These are phyloP conservation scores for Ptychoptera albimana DNA, from an alignment of 2,888 invertebrate species.

Conservation along the genomic window DNA sequence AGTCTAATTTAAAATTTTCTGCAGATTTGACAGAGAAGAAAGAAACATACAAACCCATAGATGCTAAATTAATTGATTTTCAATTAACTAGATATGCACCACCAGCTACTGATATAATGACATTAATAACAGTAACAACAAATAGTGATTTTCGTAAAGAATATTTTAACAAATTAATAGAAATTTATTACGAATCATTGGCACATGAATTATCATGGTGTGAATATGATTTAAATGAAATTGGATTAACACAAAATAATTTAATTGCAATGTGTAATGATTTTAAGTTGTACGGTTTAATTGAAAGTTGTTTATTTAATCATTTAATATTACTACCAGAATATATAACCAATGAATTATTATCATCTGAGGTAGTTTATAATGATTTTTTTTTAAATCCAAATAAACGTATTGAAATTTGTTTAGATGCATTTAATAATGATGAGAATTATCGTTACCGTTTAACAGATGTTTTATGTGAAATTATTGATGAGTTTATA, in stretches of 20 bases:
- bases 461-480: slow-evolving; percentile 37
- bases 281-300: slow-evolving; percentile 31
- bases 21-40: neutral
- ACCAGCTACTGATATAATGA: slow-evolving; percentile 36
- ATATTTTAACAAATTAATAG: slow-evolving; percentile 23
- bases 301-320: slow-evolving; percentile 37
- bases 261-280: slow-evolving; percentile 24
- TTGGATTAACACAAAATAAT: slow-evolving; percentile 18
- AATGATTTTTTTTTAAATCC: slow-evolving; percentile 33
- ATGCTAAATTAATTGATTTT: slow-evolving; percentile 37
- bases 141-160: slow-evolving; percentile 22
- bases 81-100: slow-evolving; percentile 38
- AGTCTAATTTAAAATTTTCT: neutral
- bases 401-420: slow-evolving; percentile 35
- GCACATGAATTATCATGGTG: neutral
- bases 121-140: slow-evolving; percentile 31
- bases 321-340: slow-evolving; percentile 38
- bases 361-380: slow-evolving; percentile 35
- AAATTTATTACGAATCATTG: slow-evolving; percentile 25
- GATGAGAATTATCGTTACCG: slow-evolving; percentile 35
- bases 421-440: slow-evolving; percentile 35
- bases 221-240: slow-evolving; percentile 15
- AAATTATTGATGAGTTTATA: slow-evolving; percentile 34
- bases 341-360: slow-evolving; percentile 31
- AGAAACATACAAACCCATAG: slow-evolving; percentile 15